Base-by-base conservation (phyloP, 2,888 invertebrate species). In the Timandra comae region DNA sequence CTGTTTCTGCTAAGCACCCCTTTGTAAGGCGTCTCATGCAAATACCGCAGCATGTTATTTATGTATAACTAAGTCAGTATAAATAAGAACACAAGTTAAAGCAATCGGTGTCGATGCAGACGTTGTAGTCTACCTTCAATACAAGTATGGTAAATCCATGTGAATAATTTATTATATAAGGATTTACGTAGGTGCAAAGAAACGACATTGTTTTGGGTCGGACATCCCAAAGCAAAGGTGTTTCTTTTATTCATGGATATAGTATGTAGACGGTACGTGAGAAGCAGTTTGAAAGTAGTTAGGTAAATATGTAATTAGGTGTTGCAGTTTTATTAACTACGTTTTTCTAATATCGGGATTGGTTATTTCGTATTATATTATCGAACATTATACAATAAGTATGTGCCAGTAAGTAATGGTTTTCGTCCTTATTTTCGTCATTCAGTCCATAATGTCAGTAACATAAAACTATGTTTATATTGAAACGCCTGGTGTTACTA, bases 141-240 rank as follows among this genome's bases (percentile, higher is more conserved):
- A 41, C 41, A 43, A 38, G 31, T 44, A 58, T 62, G 58, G 62
- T 58, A 63, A 62, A 59, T 54, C 49, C 49, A 43, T 45, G 35
- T 66, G 43, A 63, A 63, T 63, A 59, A 61, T 56, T 50, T 32
- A 62, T 59, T 49, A 29, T 41, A 35, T 43, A 43, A 56, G 49
- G 61, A 66, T 66, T 63, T 66, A 66, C 54, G 58, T 45, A 61
- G 62, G 62, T 61, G 63, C 49, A 63, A 63, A 64, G 64, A 64
- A 68, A 69, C 62, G 54, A 62, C 63, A 62, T 64, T 62, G 65
- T 56, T 55, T 53, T 52, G 53, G 56, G 59, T 53, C 50, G 52
- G 46, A 47, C 41, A 44, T 38, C 43, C 50, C 43, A 50, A 34
- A 31, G 47, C 49, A 54, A 42, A 49, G 46, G 54, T 48, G 36